Conservation (phyloP, 2,113 vertebrate species). For the Amphiprion percula region DNA sequence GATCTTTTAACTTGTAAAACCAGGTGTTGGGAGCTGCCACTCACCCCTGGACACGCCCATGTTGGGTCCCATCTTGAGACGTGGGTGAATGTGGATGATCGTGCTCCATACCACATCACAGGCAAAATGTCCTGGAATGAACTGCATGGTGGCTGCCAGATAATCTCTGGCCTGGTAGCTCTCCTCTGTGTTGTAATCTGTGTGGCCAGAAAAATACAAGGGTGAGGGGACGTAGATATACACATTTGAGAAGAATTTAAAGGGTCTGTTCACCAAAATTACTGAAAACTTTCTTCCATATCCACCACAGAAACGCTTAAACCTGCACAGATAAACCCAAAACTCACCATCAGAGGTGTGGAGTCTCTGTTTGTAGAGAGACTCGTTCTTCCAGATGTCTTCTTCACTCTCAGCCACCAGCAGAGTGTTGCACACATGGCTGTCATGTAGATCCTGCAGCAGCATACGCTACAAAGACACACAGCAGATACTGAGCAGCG, state of each 20-base stretch:
- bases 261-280: no score
- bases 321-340: background rate
- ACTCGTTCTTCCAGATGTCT: constrained; percentile 98
- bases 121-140: constrained; percentile 96
- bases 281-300: background rate
- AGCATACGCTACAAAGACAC: constrained; percentile 89
- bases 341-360: constrained; percentile 90
- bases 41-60: constrained; percentile 95
- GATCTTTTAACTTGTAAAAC: no score
- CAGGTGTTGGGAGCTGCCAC: constrained; percentile 12
- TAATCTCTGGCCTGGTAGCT: constrained; percentile 95
- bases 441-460: constrained; percentile 96
- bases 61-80: constrained; percentile 97
- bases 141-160: constrained; percentile 98
- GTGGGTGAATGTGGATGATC: constrained; percentile 95
- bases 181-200: constrained; percentile 94
- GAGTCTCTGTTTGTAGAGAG: constrained; percentile 87
- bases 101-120: constrained; percentile 98
- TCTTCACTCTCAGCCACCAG: constrained; percentile 98
- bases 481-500: background rate
- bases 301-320: background rate
- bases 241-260: background rate
- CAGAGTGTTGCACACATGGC: constrained; percentile 94
- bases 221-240: background rate
- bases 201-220: background rate